Conservation (phyloP, 2,113 vertebrate species). For the Perccottus glenii region DNA sequence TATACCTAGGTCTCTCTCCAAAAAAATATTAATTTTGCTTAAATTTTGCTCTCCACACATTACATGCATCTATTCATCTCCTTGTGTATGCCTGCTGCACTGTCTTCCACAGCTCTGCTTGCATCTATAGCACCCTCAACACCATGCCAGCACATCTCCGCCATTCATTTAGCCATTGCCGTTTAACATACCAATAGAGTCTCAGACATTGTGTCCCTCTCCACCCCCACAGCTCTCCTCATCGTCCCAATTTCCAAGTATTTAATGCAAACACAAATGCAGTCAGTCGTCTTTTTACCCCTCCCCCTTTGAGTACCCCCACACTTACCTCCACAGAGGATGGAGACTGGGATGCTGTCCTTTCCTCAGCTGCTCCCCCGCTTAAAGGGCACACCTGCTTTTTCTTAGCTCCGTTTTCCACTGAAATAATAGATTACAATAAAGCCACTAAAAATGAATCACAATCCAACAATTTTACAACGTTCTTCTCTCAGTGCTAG, state of each 20-base stretch:
- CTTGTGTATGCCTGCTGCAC: slow-evolving; percentile 30
- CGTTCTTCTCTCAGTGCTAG: slow-evolving; percentile 14
- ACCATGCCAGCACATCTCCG: slow-evolving; percentile 1
- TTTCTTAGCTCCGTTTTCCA: slow-evolving; percentile 32
- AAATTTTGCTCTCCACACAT: not conserved
- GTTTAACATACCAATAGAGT: slow-evolving; percentile 68
- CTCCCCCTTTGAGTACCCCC: slow-evolving; percentile 47
- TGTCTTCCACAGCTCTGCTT: slow-evolving; percentile 44
- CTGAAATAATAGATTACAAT: slow-evolving; percentile 47
- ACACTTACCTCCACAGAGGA: slow-evolving; percentile 76
- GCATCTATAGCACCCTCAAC: slow-evolving; percentile 24
- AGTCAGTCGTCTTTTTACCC: slow-evolving; percentile 52
- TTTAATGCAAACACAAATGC: slow-evolving; percentile 65
- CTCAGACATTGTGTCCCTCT: slow-evolving; percentile 16
- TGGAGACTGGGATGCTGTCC: slow-evolving; percentile 72
- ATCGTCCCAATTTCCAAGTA: slow-evolving; percentile 39
- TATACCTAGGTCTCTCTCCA: no score
- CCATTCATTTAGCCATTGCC: slow-evolving; percentile 42
- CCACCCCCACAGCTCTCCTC: slow-evolving; percentile 1
- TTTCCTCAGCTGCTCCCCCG: slow-evolving; percentile 70
- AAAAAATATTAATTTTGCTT: no score
- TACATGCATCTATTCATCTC: slow-evolving; percentile 8
- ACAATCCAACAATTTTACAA: slow-evolving; percentile 13
- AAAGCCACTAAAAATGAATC: slow-evolving; percentile 35
- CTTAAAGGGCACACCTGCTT: slow-evolving; percentile 73